Evolutionary conservation across 2,797 vertebrate species (phyloP).

Genomic region (Centropyge bicolor): DNA sequence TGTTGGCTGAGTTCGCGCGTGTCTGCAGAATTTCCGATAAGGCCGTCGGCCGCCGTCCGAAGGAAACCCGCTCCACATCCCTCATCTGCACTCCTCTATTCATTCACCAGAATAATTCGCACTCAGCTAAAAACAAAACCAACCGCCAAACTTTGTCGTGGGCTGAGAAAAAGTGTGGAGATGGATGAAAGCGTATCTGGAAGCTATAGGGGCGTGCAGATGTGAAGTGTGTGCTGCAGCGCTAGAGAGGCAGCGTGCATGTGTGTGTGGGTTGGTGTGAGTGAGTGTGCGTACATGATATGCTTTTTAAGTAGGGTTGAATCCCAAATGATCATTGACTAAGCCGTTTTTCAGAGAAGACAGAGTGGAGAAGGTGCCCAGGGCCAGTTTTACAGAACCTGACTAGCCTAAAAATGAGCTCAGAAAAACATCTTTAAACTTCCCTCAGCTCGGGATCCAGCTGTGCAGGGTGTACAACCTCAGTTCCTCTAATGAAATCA

Average conservation of each 20-base stretch:
- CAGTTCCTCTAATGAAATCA: constrained; percentile 49
- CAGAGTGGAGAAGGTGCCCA: constrained; percentile 17
- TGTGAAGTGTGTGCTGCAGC: constrained; percentile 29
- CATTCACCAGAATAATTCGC: constrained; percentile 59
- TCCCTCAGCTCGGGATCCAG: constrained; percentile 10
- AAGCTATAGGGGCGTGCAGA: constrained; percentile 37
- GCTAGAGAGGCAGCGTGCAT: not conserved
- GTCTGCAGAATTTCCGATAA: constrained; percentile 65
- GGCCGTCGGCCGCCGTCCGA: constrained; percentile 27
- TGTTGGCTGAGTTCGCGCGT: constrained; percentile 37
- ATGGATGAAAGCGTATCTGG: constrained; percentile 57
- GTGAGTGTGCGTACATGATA: constrained; percentile 42
- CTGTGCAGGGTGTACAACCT: constrained; percentile 35
- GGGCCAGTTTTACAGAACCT: constrained; percentile 57
- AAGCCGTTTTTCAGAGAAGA: constrained; percentile 44
- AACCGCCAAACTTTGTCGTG: constrained; percentile 22
- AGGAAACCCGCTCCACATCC: not conserved
- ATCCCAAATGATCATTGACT: constrained; percentile 61
- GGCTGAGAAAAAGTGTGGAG: constrained; percentile 30
- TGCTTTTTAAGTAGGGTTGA: constrained; percentile 61
- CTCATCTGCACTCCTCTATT: constrained; percentile 3
- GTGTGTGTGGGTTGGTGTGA: constrained; percentile 17
- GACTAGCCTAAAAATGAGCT: constrained; percentile 50
- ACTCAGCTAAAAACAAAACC: constrained; percentile 62
- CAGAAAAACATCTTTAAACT: constrained; percentile 33